Evolutionary conservation across 2,797 vertebrate species (phyloP).

Genomic region (Tokudaia muenninki): DNA sequence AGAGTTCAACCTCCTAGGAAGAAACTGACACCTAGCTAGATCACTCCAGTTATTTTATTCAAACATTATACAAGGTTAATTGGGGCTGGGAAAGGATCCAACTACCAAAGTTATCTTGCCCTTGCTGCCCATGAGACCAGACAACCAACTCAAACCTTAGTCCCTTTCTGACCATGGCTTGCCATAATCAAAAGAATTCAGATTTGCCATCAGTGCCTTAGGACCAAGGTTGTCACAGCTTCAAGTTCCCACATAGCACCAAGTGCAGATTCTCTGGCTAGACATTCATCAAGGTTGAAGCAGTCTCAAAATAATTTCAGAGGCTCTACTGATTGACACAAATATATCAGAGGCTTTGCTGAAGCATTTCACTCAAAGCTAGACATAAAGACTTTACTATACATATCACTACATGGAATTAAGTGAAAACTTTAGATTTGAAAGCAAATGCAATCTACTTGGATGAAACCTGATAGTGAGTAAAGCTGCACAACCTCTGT

Average conservation of each 20-base stretch:
- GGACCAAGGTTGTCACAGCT: neutral
- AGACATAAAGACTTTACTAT: neutral
- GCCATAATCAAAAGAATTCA: neutral
- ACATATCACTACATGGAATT: neutral
- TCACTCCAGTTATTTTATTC: neutral
- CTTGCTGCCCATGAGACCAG: neutral
- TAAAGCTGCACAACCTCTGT: neutral
- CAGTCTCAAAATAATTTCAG: neutral
- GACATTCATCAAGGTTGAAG: no score
- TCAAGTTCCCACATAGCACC: neutral
- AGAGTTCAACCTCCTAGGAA: neutral
- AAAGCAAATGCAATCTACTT: neutral
- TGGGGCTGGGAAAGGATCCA: neutral
- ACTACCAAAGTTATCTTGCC: neutral
- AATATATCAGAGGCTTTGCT: neutral
- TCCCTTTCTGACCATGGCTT: neutral
- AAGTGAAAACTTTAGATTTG: neutral
- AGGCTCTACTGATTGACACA: neutral
- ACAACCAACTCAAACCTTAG: neutral
- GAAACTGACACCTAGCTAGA: neutral
- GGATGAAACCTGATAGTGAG: neutral
- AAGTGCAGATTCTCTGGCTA: neutral
- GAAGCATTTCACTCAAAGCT: neutral
- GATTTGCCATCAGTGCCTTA: neutral
- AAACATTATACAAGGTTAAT: neutral